Percentiles rank a stretch among this genome's conserved stretches.
Evolutionary conservation across 2,797 vertebrate species (phyloP).

Genomic region (Tokudaia tokunoshimensis): DNA sequence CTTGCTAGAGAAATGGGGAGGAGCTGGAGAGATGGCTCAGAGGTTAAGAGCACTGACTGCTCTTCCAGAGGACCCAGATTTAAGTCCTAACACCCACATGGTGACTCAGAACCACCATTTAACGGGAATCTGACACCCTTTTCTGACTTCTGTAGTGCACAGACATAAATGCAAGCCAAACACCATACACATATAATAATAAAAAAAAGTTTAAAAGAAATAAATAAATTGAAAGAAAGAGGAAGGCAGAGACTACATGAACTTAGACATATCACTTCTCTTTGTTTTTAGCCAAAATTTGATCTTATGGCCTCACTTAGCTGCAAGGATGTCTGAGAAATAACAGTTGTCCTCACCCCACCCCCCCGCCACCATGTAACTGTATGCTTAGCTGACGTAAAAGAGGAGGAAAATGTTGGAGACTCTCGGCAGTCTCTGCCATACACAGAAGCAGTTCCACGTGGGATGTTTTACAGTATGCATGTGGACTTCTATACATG

Average conservation of each 20-base stretch:
- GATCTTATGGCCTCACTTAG: constrained; percentile 23
- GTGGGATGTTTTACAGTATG: neutral
- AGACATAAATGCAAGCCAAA: neutral
- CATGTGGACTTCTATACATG: neutral
- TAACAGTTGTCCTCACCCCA: neutral
- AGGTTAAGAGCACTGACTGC: neutral
- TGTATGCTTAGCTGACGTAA: neutral
- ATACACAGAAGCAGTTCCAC: neutral
- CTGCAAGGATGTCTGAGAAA: constrained; percentile 22
- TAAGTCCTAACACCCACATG: neutral
- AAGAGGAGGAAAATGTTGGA: neutral
- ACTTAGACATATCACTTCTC: neutral
- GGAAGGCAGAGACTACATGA: neutral
- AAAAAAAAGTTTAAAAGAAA: neutral
- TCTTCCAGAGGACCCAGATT: neutral
- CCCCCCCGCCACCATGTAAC: neutral
- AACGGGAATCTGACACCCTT: neutral
- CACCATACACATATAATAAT: neutral
- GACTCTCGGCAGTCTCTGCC: neutral
- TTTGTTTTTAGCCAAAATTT: constrained; percentile 23
- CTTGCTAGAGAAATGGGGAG: neutral
- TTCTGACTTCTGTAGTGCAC: neutral
- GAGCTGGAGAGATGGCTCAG: neutral
- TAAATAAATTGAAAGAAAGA: neutral
- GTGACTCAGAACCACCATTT: neutral